phyloP scores from a whole-genome alignment of 37 sponge, comb jelly and placozoan species.

The Theonella swinhoei region DNA sequence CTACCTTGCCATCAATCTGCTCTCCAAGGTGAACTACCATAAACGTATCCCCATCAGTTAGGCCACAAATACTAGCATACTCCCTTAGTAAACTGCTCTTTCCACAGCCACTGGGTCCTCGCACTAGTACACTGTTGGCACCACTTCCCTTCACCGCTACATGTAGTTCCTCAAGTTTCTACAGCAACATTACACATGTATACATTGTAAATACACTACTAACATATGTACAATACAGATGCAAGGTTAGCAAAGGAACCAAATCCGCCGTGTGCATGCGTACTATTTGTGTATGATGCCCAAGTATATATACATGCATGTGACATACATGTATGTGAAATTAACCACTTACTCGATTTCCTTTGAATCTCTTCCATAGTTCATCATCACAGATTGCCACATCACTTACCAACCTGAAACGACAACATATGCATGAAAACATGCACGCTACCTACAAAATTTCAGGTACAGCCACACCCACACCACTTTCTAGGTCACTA shows the following conservation, averaged over 20 bases:
- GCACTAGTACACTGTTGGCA: slow-evolving; percentile 40
- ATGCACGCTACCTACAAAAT: too few species aligned
- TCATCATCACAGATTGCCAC: too few species aligned
- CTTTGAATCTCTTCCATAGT: too few species aligned
- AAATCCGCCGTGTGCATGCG: too few species aligned
- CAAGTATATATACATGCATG: too few species aligned
- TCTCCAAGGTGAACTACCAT: slow-evolving; percentile 61
- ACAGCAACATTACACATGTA: neutral
- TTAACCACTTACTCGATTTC: too few species aligned
- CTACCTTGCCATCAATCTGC: slow-evolving; percentile 75
- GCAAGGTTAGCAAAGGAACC: neutral
- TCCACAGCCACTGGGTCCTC: slow-evolving; percentile 66
- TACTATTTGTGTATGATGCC: too few species aligned
- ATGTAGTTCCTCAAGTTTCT: neutral
- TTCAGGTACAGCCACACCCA: too few species aligned
- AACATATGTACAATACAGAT: neutral
- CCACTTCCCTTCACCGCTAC: slow-evolving; percentile 16
- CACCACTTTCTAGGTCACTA: too few species aligned
- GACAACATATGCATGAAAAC: too few species aligned
- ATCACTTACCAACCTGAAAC: too few species aligned
- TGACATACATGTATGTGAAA: too few species aligned
- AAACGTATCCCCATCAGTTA: neutral
- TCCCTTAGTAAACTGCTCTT: slow-evolving; percentile 52
- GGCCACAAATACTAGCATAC: neutral
- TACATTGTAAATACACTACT: neutral